Base-by-base conservation (phyloP, 2,888 invertebrate species). In the Agapostemon virescens region DNA sequence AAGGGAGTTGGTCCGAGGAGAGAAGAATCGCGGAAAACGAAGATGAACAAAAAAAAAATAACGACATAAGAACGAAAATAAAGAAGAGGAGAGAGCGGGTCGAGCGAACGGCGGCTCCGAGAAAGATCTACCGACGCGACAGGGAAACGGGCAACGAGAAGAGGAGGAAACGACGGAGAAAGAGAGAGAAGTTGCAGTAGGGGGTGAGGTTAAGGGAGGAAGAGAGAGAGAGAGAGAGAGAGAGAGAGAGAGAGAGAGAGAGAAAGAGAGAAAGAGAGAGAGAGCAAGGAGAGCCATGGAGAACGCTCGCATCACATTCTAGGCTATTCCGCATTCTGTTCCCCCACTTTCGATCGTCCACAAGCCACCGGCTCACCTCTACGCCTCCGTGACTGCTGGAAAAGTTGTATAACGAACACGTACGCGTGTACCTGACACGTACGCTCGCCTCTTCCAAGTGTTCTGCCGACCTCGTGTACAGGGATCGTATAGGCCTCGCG, bases 281-380 rank as follows among this genome's bases (percentile, higher is more conserved):
- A 55, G 73, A 42, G 73, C 69, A 64, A 77, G 76, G 85, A 86
- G 86, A 85, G 80, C 85, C 77, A 86, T 79, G 87, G 87, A 90
- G 88, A 88, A 86, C 87, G 90, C 90, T 92, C 92, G 90, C 92
- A 92, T 92, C 92, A 92, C 92, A 92, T 92, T 92, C 92, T 92
- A 92, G 92, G 92, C 92, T 93, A 93, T 93, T 93, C 92, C 92
- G 92, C 92, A 92, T 93, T 92, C 92, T 93, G 88, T 93, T 93
- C 92, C 89, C 92, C 92, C 92, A 90, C 92, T 84, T 74, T 76
- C 75, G 72, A 83, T 87, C 86, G 87, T 89, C 89, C 89, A 87
- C 89, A 77, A 88, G 90, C 89, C 90, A 91, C 90, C 84, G 88
- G 88, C 88, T 89, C 88, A 89, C 90, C 89, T 90, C 89, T 89